A percentile compares a stretch with the other conserved stretches of the same genome.
Conservation (phyloP, 2,888 invertebrate species). For the Clostera curtula region DNA sequence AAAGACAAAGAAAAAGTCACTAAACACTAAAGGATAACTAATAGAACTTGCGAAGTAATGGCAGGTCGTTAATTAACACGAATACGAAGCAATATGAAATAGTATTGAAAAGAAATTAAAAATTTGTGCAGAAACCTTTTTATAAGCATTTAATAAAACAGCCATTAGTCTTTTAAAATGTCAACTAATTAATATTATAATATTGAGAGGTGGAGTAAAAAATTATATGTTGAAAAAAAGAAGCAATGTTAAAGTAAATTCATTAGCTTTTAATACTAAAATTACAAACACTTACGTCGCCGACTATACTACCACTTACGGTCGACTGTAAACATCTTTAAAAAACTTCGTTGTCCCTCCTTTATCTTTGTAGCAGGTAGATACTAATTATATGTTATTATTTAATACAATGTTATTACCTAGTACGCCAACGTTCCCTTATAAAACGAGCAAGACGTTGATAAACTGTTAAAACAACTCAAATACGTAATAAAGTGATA, state of each 20-base stretch:
- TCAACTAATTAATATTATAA: constrained; percentile 4
- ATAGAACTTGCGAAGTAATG: too few relatives aligned
- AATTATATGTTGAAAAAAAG: constrained; percentile 1
- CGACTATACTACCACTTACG: constrained; percentile 57
- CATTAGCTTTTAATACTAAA: constrained; percentile 9
- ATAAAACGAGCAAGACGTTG: constrained; percentile 41
- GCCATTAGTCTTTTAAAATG: constrained; percentile 4
- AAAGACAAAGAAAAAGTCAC: too few relatives aligned
- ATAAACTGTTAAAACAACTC: constrained; percentile 48
- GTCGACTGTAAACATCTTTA: constrained; percentile 67
- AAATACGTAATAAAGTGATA: constrained; percentile 38
- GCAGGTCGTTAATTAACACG: too few relatives aligned
- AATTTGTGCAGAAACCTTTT: too few relatives aligned
- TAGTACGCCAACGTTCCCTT: constrained; percentile 42
- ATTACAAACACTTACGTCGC: constrained; percentile 27
- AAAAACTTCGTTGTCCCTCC: constrained; percentile 60
- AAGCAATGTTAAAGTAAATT: constrained; percentile 5
- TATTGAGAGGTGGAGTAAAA: not conserved
- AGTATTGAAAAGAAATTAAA: too few relatives aligned
- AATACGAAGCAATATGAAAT: too few relatives aligned
- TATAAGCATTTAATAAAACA: constrained; percentile 2
- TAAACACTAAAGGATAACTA: too few relatives aligned
- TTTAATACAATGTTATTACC: constrained; percentile 67
- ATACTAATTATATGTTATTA: constrained; percentile 71
- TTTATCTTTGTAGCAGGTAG: constrained; percentile 65